Conservation (phyloP, 2,797 vertebrate species). For the Acanthurus tractus region DNA sequence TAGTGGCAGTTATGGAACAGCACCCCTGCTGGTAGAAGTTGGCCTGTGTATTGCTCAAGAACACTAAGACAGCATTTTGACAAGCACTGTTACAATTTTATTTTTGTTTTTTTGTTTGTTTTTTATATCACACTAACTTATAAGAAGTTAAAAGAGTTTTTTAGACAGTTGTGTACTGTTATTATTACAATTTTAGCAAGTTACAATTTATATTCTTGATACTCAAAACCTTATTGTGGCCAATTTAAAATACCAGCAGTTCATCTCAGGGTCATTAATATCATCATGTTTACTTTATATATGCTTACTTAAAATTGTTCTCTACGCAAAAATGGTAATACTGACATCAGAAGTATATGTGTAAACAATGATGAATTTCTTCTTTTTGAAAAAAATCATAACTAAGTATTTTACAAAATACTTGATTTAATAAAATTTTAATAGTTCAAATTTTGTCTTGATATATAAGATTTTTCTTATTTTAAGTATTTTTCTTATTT, state of each 20-base stretch:
- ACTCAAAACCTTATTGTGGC: neutral
- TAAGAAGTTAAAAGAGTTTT: no score
- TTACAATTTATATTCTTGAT: neutral
- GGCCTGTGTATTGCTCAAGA: neutral
- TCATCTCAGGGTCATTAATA: neutral
- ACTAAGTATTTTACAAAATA: no score
- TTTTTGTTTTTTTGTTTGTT: neutral
- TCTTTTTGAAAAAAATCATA: no score
- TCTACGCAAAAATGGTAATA: no score
- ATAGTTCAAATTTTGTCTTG: no score
- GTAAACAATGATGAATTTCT: no score
- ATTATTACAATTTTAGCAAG: neutral
- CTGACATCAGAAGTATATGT: no score
- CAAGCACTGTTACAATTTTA: neutral
- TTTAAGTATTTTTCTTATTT: no score
- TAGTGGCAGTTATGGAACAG: conserved; percentile 2
- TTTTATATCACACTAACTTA: neutral
- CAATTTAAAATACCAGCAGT: neutral
- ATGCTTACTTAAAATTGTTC: no score
- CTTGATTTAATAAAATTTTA: no score
- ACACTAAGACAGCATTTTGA: neutral
- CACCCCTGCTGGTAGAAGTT: conserved; percentile 1
- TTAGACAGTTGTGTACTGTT: neutral
- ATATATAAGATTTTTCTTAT: no score
- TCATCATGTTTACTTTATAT: neutral